Conservation (phyloP, 1,140 invertebrate genomes). For the Stenopsyche tienmushanensis region DNA sequence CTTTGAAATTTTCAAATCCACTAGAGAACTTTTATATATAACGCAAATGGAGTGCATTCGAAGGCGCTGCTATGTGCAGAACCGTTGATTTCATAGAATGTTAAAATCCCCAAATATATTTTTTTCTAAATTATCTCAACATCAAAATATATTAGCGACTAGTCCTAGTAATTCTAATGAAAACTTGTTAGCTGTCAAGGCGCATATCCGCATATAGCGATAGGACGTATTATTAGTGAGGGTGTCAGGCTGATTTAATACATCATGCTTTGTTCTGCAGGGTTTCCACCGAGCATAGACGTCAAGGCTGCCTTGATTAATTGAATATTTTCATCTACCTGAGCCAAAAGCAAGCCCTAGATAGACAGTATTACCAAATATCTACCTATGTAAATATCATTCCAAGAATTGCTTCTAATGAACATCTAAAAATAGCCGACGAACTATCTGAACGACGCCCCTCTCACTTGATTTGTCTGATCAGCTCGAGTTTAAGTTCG, state of each 20-base stretch:
- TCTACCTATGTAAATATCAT: too few species aligned
- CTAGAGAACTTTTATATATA: not conserved
- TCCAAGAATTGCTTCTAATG: too few species aligned
- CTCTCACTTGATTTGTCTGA: too few species aligned
- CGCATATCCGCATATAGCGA: not conserved
- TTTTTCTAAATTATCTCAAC: not conserved
- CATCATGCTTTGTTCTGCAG: constrained; percentile 19
- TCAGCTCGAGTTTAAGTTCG: too few species aligned
- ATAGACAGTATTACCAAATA: too few species aligned
- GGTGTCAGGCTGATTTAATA: constrained; percentile 19
- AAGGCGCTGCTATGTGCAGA: too few species aligned
- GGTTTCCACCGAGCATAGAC: not conserved
- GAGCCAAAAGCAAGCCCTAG: too few species aligned
- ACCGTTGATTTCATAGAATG: too few species aligned
- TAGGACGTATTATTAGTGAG: not conserved
- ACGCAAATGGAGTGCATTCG: not conserved
- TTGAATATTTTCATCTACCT: constrained; percentile 14
- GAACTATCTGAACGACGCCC: too few species aligned
- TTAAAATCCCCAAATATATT: not conserved
- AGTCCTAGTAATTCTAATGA: not conserved
- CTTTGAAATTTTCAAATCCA: too few species aligned
- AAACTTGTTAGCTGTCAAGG: constrained; percentile 18
- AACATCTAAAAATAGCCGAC: too few species aligned
- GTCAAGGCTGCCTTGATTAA: constrained; percentile 17
- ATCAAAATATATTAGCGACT: not conserved